Conservation (phyloP, 2,888 invertebrate genomes). For the Pyrrhia umbra region DNA sequence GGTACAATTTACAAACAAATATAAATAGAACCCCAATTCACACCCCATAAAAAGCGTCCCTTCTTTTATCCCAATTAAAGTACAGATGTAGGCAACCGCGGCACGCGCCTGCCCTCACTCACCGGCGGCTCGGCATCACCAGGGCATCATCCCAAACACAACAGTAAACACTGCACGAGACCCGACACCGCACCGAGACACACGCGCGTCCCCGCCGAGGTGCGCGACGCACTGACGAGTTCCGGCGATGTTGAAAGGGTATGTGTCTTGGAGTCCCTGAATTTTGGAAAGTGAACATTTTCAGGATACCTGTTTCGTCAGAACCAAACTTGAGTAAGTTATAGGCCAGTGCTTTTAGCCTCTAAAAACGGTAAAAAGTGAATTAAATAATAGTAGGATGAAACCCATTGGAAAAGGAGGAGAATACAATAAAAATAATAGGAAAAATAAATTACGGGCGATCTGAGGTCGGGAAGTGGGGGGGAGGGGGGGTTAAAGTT, state of each 20-base stretch:
- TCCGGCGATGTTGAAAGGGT: constrained; percentile 43
- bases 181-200: constrained; percentile 19
- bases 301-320: too few relatives aligned
- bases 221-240: constrained; percentile 73
- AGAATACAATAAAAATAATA: too few relatives aligned
- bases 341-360: too few relatives aligned
- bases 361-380: too few relatives aligned
- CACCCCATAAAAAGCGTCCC: constrained; percentile 51
- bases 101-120: constrained; percentile 57
- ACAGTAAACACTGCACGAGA: constrained; percentile 60
- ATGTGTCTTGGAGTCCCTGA: constrained; percentile 8
- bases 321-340: too few relatives aligned
- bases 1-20: constrained; percentile 44
- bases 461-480: too few relatives aligned
- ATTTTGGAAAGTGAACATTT: neutral
- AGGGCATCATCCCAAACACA: constrained; percentile 51
- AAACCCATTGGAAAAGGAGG: too few relatives aligned
- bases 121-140: constrained; percentile 51
- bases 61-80: constrained; percentile 53
- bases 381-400: too few relatives aligned
- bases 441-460: too few relatives aligned
- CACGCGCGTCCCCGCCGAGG: constrained; percentile 59
- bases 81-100: constrained; percentile 59
- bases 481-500: too few relatives aligned
- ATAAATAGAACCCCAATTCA: constrained; percentile 26